Base-by-base conservation (phyloP, 2,888 invertebrate species). In the Dynastes tityus region DNA sequence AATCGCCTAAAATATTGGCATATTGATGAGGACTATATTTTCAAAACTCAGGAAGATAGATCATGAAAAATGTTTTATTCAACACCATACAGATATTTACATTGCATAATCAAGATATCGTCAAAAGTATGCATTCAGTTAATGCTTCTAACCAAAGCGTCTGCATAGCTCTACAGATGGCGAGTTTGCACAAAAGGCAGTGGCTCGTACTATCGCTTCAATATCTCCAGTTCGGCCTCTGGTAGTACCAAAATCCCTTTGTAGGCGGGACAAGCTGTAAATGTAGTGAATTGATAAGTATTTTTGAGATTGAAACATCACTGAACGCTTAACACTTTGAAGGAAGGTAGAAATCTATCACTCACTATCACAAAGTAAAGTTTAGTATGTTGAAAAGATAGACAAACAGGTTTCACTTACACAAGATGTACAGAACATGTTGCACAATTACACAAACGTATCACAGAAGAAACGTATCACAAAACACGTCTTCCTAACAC, bases 221-320 rank as follows among this genome's bases (percentile, higher is more conserved):
- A 95, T 93, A 68, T 95, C 93, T 0, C 96, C 96, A 67, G 96
- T 95, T 89, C 94, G 95, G 49, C 96, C 96, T 63, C 96, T 93
- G 85, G 92, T 93, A 78, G 96, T 90, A 0, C 96, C 96, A 82
- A 96, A 91, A 87, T 96, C 96, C 80, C 71, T 80, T 64, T 32
- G 75, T 11, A 29, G 71, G 6, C 61, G 55, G 5, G 29, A 45
- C n/a, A 64, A 68, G 45, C 74, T 77, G 77, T 8, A 76, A 67
- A 45, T 45, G 32, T 40, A 67, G 11, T 29, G 61, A 27, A 51
- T 51, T 49, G n/a, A 51, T 45, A 16, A 45, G n/a, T 49, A 16
- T 22, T 45, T 45, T 45, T 45, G 45, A 45, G 8, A 8, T 67
- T 2, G 1, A 6, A n/a, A 29, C 1, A 11, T 22, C 32, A 29